Base-by-base conservation (phyloP, 2,888 invertebrate genomes). In the Drosophila cracens region DNA sequence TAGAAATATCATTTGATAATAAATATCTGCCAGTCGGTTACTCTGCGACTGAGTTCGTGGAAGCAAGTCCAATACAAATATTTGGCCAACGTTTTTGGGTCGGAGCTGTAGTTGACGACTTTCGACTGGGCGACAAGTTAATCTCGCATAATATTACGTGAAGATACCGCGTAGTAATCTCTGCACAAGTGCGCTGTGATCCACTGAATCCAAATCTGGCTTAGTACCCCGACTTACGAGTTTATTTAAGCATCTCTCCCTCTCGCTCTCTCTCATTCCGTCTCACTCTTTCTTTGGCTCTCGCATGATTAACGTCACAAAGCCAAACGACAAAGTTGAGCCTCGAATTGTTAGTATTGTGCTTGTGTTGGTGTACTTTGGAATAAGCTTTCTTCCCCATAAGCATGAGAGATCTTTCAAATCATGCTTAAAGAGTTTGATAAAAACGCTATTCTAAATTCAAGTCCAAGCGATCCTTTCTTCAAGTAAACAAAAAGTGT, bases 131-230 rank as follows among this genome's bases (percentile, higher is more conserved):
- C 8, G 40, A 57, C 77, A 72, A 85, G 89, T 87, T 85, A 87
- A 89, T 89, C 89, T 70, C 75, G 60, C 88, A 80, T 71, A 89
- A 85, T 78, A 82, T 85, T 89, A 67, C 89, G 89, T 89, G 62
- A 63, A 46, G 31, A 13, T 53, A 48, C 7, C 29, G 67, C 69
- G 29, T 73, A 74, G 34, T 73, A 79, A 83, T 76, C 81, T 71
- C 34, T 33, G 53, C 49, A 78, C 81, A 86, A 76, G 76, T 70
- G 72, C 68, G 61, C 33, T 48, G 25, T 16, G 36, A n/a, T 56
- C 34, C 56, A 27, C 31, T 18, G 36, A 52, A 58, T 54, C 38
- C 65, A 31, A 64, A 62, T 56, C 36, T 51, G 36, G 33, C 46
- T 43, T 43, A 63, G 62, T 57, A 69, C 69, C 69, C 18, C 49